These are phyloP conservation scores for Eilema sororculum DNA, from an alignment of 2,888 invertebrate genomes.

Conservation along the genomic window DNA sequence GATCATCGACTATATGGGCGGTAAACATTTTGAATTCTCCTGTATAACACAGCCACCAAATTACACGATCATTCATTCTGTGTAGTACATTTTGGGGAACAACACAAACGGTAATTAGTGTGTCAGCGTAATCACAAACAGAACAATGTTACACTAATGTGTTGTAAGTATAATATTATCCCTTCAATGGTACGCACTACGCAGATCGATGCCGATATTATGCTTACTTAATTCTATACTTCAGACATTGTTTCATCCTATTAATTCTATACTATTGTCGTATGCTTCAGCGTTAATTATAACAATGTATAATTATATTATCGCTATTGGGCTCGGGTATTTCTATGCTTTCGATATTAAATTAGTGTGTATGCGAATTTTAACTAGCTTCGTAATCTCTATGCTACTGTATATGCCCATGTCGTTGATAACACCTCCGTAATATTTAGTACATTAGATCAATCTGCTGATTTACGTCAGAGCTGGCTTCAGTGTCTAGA, in stretches of 20 bases:
- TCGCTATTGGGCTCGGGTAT: constrained; percentile 86
- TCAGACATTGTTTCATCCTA: constrained; percentile 81
- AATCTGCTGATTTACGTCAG: constrained; percentile 83
- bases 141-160: constrained; percentile 77
- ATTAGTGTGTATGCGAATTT: constrained; percentile 86
- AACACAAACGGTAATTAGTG: constrained; percentile 71
- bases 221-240: constrained; percentile 81
- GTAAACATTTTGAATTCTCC: constrained; percentile 55
- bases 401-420: constrained; percentile 86
- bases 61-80: constrained; percentile 72
- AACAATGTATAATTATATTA: constrained; percentile 79
- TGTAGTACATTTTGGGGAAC: constrained; percentile 75
- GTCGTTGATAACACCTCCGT: constrained; percentile 82
- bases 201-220: constrained; percentile 79
- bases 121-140: constrained; percentile 69
- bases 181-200: constrained; percentile 80
- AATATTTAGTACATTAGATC: constrained; percentile 83
- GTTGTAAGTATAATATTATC: constrained; percentile 84
- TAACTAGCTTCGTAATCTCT: constrained; percentile 85
- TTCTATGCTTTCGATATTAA: constrained; percentile 87
- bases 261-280: constrained; percentile 84
- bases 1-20: constrained; percentile 67
- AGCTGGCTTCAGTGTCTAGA: constrained; percentile 87
- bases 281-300: constrained; percentile 83
- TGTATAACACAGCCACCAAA: constrained; percentile 56